Conservation (phyloP, 1,140 invertebrate species). For the Diorhabda carinulata region DNA sequence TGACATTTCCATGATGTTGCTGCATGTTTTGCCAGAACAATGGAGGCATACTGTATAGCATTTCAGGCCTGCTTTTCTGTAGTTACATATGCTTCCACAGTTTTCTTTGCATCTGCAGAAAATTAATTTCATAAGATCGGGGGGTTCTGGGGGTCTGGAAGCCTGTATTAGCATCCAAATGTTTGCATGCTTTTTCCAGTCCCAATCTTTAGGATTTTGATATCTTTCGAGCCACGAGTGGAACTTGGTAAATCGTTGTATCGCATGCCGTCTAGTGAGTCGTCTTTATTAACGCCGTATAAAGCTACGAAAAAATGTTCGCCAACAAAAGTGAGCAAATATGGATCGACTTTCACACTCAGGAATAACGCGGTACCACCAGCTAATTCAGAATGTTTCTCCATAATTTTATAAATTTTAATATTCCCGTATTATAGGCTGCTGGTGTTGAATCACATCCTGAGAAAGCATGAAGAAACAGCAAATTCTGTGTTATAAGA, state of each 20-base stretch:
- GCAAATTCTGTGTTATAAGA: not conserved
- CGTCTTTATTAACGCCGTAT: slow-evolving; percentile 11
- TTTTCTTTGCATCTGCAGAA: not conserved
- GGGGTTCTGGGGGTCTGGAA: not conserved
- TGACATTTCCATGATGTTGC: not conserved
- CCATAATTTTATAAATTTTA: slow-evolving; percentile 8
- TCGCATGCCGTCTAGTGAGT: not conserved
- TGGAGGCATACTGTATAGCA: not conserved
- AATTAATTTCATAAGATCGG: not conserved
- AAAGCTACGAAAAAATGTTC: slow-evolving; percentile 18
- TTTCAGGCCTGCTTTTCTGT: not conserved
- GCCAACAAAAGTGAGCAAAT: slow-evolving; percentile 15
- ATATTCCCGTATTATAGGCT: slow-evolving; percentile 9
- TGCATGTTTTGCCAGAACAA: not conserved
- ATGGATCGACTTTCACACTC: slow-evolving; percentile 9
- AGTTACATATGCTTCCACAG: not conserved
- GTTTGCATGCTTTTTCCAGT: not conserved
- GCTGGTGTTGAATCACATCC: slow-evolving; percentile 18
- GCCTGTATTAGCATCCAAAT: not conserved
- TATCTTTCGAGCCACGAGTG: not conserved
- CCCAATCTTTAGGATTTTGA: not conserved
- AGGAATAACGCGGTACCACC: slow-evolving; percentile 9
- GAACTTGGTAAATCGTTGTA: not conserved
- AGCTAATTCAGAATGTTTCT: slow-evolving; percentile 12
- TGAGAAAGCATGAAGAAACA: slow-evolving; percentile 19